phyloP scores from a whole-genome alignment of 2,113 vertebrate genomes.

The Lycocorax pyrrhopterus region DNA sequence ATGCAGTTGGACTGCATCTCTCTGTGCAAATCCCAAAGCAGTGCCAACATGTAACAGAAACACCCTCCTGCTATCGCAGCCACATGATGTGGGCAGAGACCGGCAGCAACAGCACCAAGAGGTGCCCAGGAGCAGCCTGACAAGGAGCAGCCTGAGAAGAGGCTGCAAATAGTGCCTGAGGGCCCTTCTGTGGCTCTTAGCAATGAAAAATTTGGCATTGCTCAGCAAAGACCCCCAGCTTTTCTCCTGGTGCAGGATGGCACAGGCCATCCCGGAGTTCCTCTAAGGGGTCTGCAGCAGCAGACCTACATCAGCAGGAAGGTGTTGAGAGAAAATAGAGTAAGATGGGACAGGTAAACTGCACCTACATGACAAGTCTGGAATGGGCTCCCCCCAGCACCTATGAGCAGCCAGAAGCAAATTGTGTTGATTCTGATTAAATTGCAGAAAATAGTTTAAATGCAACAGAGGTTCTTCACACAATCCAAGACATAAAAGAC shows the following conservation, averaged over 20 bases:
- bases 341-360: not conserved
- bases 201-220: not conserved
- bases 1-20: not conserved
- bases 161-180: not conserved
- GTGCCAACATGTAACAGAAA: accelerated
- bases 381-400: not conserved
- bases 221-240: not conserved
- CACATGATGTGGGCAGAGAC: not conserved
- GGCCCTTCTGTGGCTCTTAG: not conserved
- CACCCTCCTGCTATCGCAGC: not conserved
- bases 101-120: not conserved
- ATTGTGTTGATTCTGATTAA: not conserved
- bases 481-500: not conserved
- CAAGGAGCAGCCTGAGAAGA: not conserved
- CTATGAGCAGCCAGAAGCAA: not conserved
- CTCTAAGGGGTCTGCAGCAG: not conserved
- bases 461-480: not conserved
- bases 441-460: not conserved
- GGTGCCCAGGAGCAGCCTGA: not conserved
- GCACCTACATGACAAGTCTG: not conserved
- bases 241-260: not conserved
- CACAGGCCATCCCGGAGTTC: accelerated
- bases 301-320: not conserved
- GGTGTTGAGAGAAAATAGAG: not conserved
- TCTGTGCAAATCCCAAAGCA: not conserved